Percentiles rank a stretch among this genome's conserved stretches.
Evolutionary conservation across 2,888 invertebrate genomes (phyloP).

Genomic region (Siphlonurus alternatus): DNA sequence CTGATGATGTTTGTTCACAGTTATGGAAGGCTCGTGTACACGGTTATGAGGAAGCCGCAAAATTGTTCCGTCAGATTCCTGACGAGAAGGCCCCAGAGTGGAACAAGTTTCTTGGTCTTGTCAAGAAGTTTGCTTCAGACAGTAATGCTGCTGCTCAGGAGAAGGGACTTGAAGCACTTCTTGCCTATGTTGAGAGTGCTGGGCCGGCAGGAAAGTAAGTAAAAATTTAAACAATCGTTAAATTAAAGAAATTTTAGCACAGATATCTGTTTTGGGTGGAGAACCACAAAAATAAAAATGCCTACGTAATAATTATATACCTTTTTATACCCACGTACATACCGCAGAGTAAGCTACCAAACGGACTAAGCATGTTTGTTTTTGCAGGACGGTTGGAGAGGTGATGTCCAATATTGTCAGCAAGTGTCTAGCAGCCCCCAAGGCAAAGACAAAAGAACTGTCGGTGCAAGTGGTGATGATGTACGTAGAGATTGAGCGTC

Average conservation of each 20-base stretch:
- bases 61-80: slow-evolving; percentile 69
- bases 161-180: slow-evolving; percentile 80
- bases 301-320: too few relatives aligned
- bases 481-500: slow-evolving; percentile 93
- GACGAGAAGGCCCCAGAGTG: slow-evolving; percentile 92
- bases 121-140: slow-evolving; percentile 89
- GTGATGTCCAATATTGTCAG: slow-evolving; percentile 74
- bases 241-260: neutral
- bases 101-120: slow-evolving; percentile 72
- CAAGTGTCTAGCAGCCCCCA: slow-evolving; percentile 86
- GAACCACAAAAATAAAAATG: neutral
- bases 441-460: slow-evolving; percentile 79
- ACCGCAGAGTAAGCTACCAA: too few relatives aligned
- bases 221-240: neutral
- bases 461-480: slow-evolving; percentile 77
- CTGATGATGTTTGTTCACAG: too few relatives aligned
- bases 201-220: slow-evolving; percentile 60
- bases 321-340: too few relatives aligned
- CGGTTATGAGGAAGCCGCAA: slow-evolving; percentile 87
- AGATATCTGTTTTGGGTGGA: neutral
- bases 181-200: slow-evolving; percentile 84
- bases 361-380: too few relatives aligned
- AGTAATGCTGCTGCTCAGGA: slow-evolving; percentile 93
- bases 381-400: slow-evolving; percentile 58
- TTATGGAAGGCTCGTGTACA: slow-evolving; percentile 89